Percentiles rank a stretch among this genome's conserved stretches.
Evolutionary conservation across 2,888 invertebrate species (phyloP).

Genomic region (Lasioglossum oenotherae): DNA sequence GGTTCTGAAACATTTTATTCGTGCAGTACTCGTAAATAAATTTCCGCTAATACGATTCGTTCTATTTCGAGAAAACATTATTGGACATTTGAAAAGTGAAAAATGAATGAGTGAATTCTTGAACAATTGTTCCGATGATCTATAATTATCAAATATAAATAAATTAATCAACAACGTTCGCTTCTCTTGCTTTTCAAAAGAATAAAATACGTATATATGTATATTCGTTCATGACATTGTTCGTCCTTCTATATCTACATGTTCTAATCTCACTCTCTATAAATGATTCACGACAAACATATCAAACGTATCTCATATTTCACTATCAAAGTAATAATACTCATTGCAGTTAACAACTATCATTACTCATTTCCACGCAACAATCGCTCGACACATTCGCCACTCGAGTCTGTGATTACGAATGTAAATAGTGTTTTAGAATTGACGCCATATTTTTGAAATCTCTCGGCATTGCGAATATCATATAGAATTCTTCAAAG

Average conservation of each 20-base stretch:
- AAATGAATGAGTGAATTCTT: neutral
- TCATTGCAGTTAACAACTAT: neutral
- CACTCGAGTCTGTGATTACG: conserved; percentile 3
- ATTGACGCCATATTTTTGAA: neutral
- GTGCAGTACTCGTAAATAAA: neutral
- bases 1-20: neutral
- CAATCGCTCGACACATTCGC: neutral
- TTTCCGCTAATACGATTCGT: neutral
- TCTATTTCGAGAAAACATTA: neutral
- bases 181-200: neutral
- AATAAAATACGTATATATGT: neutral
- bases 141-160: neutral
- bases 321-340: neutral
- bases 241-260: neutral
- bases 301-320: neutral
- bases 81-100: neutral
- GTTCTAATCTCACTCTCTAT: neutral
- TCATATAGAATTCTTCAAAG: neutral
- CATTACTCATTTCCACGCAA: neutral
- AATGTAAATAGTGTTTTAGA: neutral
- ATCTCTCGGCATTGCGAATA: neutral
- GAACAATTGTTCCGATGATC: neutral
- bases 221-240: neutral
- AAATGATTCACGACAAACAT: neutral
- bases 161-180: neutral